These are phyloP conservation scores for Dromaius novaehollandiae DNA, from an alignment of 2,113 vertebrate species.

Conservation along the genomic window DNA sequence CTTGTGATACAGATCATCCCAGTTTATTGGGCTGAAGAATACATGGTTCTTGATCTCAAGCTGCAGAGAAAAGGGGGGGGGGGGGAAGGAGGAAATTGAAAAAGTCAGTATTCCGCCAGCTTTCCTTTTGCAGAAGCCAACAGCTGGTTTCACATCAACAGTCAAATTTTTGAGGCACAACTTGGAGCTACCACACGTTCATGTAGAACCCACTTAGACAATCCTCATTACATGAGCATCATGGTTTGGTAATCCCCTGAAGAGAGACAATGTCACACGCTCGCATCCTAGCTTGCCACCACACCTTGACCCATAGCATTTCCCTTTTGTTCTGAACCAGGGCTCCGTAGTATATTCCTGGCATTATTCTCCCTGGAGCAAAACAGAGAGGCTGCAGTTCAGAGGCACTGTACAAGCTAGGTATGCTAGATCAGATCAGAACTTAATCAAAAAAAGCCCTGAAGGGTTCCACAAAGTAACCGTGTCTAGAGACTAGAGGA, in stretches of 20 bases:
- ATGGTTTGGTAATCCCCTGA: not conserved
- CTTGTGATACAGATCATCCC: slow-evolving; percentile 97
- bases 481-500: too few species aligned
- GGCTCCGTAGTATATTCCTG: too few species aligned
- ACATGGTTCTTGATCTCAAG: slow-evolving; percentile 94
- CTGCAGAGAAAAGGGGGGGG: slow-evolving; percentile 66
- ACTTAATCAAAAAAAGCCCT: not conserved
- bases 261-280: not conserved
- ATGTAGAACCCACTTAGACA: not conserved
- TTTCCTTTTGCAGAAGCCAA: not conserved
- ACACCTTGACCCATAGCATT: not conserved
- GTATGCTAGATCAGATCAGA: not conserved
- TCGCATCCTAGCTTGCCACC: not conserved
- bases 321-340: not conserved
- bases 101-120: not conserved
- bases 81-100: not conserved
- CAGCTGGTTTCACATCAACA: not conserved
- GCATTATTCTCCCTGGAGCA: not conserved
- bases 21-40: slow-evolving; percentile 95
- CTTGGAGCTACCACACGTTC: not conserved
- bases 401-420: not conserved
- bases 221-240: not conserved
- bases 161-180: not conserved
- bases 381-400: not conserved
- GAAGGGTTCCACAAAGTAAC: not conserved